Evolutionary conservation across 2,888 invertebrate species (phyloP), one percentile per base, ranked within the genome.

Genomic region (Hipparchia sbordonii): DNA sequence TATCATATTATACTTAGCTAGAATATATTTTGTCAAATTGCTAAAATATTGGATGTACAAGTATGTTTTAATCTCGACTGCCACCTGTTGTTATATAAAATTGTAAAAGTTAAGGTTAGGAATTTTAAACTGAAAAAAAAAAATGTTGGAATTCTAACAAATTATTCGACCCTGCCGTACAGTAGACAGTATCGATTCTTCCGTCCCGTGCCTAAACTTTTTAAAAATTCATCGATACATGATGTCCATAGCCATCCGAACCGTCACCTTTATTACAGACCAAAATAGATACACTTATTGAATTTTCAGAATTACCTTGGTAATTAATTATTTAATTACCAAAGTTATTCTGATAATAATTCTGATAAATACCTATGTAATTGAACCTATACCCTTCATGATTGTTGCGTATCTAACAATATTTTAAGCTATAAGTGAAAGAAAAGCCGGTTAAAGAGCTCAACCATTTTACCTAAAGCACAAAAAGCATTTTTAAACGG

Each of bases 181-280:
- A 78, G 78, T 84, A 84, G 80, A 78, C 83, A 84, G 85, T 92
- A 93, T 92, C 85, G 92, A 93, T 91, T 89, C 82, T 84, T 91
- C 91, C 92, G 92, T 92, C 92, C 92, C 88, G 84, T 85, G 87
- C 87, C 86, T 85, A 84, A 81, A 86, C 87, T 89, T 87, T 89
- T 92, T 87, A 92, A 92, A 91, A 88, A 92, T 91, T 91, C 88
- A 93, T 90, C 84, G 84, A 83, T 89, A 84, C 81, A 81, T 78
- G 80, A 82, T 88, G 87, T 89, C 88, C 88, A 86, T 83, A 84
- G 84, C 81, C 82, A 84, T 86, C 85, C 88, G 87, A 84, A 86
- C 88, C 87, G 84, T 83, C 78, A 79, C 74, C 70, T 78, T 77
- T 76, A 76, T 74, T 75, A 73, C 74, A 80, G 77, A 82, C 84